Conservation (phyloP, 1,140 invertebrate species). For the Lasioglossum baleicum region DNA sequence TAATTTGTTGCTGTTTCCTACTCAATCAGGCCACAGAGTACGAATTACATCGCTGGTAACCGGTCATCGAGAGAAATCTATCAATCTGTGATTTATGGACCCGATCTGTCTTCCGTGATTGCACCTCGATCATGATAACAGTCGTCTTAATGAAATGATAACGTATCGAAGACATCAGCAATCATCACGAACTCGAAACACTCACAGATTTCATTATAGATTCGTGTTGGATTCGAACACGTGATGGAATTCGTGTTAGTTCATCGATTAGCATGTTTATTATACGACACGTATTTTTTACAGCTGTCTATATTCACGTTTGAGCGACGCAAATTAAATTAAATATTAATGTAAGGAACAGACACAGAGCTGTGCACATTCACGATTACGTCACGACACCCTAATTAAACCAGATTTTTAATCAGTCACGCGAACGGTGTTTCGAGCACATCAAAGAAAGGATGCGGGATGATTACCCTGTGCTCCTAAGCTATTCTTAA, state of each 20-base stretch:
- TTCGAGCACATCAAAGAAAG: background rate
- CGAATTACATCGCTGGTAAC: constrained; percentile 34
- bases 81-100: constrained; percentile 21
- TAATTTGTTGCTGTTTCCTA: constrained; percentile 44
- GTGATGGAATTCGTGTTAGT: no score
- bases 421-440: background rate
- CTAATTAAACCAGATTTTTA: background rate
- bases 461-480: background rate
- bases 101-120: constrained; percentile 3
- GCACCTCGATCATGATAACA: no score
- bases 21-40: constrained; percentile 21
- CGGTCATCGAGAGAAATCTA: constrained; percentile 41
- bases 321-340: no score
- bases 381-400: background rate
- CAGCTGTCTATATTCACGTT: no score
- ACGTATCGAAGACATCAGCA: no score
- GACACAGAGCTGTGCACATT: background rate
- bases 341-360: no score
- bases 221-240: no score
- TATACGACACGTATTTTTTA: no score
- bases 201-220: no score
- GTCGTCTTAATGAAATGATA: no score
- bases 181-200: no score
- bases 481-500: background rate
- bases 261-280: no score